Base-by-base conservation (phyloP, 1,140 invertebrate genomes). In the Scaptomyza hsui region DNA sequence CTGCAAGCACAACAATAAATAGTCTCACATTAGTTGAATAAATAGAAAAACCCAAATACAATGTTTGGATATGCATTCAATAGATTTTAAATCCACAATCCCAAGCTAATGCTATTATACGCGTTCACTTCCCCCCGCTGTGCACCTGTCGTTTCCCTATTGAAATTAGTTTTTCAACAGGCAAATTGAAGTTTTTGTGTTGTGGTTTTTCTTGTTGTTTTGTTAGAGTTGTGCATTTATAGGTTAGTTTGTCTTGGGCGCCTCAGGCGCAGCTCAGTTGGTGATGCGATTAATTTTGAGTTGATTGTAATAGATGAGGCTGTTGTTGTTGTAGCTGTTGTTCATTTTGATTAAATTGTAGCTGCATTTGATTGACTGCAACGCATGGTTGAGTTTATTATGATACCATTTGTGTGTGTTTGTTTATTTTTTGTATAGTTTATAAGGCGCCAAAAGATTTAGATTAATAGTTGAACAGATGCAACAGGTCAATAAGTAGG, bases 1-100 rank as follows among this genome's bases (percentile, higher is more conserved):
- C 97, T 98, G 93, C 0, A 93, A 94, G 85, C 78, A 73, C 83
- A 80, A 75, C 13, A 13, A 65, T 41, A 9, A 49, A 9, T 29
- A 29, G 26, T 9, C 19, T 41, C 12, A 53, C 45, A 72, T 77
- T 70, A 81, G 61, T 74, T 52, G 6, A 32, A 15, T 39, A 10
- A 18, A 29, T n/a, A 59, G 0, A 9, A 29, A 2, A 49, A 13
- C 1, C 7, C 21, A 15, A 61, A n/a, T 56, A 52, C 37, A 70
- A 42, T 79, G 67, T 72, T 83, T 75, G 26, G 19, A 61, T 49
- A 75, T 41, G 56, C 75, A 82, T 82, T 74, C 62, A 57, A 18
- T 4, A 44, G 32, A 47, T 68, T 81, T 48, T 26, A 26, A 10
- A 26, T 49, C 16, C 21, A 21, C 1, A 10, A 41, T 39, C 35